A percentile compares a stretch with the other conserved stretches of the same genome.
These are phyloP conservation scores for Benthochromis sp. DNA, from an alignment of 2,113 vertebrate genomes.

Conservation along the genomic window DNA sequence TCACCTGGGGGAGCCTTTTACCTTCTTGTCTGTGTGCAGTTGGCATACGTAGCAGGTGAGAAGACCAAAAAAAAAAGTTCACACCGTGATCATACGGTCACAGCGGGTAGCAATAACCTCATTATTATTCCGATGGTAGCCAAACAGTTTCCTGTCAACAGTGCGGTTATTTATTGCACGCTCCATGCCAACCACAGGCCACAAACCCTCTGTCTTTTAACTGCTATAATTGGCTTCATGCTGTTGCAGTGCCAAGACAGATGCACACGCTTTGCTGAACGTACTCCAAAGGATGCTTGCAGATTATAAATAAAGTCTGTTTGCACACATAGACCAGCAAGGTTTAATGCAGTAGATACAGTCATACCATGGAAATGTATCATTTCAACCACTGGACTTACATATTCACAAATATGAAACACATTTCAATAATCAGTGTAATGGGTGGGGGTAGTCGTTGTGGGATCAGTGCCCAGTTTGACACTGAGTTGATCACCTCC, in stretches of 20 bases:
- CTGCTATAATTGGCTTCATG: conserved; percentile 75
- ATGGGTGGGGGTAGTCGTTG: neutral
- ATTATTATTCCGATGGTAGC: conserved; percentile 73
- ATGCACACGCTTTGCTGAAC: conserved; percentile 62
- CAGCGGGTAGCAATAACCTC: conserved; percentile 75
- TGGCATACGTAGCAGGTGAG: conserved; percentile 45
- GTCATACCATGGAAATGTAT: neutral
- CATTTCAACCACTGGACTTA: neutral
- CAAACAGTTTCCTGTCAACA: conserved; percentile 71
- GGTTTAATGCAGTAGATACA: neutral
- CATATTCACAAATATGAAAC: neutral
- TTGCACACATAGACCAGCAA: neutral
- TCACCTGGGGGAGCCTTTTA: conserved; percentile 31
- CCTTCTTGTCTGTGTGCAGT: conserved; percentile 34
- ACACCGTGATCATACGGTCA: conserved; percentile 61
- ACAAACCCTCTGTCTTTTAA: conserved; percentile 73
- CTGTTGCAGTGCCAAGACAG: conserved; percentile 65
- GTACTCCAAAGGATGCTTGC: conserved; percentile 4
- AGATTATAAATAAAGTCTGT: neutral
- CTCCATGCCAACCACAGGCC: conserved; percentile 58
- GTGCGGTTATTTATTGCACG: conserved; percentile 71
- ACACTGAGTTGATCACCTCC: conserved; percentile 2
- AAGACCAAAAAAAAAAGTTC: conserved; percentile 30
- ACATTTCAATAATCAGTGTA: neutral
- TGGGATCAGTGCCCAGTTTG: conserved; percentile 6